Evolutionary conservation across 2,113 vertebrate genomes (phyloP).

Genomic region (Spermophilus dauricus): DNA sequence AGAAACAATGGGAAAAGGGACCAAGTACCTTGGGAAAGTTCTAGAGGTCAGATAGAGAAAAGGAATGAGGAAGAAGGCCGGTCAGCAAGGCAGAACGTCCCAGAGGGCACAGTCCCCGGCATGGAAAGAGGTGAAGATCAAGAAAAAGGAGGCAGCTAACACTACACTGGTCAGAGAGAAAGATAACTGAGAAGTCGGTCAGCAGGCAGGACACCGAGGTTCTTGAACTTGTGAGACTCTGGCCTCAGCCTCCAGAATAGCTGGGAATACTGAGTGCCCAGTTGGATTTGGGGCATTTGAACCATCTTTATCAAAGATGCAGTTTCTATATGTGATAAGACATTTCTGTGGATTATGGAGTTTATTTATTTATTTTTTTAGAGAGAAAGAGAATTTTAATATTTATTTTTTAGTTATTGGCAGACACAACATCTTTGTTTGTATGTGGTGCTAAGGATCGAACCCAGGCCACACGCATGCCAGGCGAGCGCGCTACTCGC

Average conservation of each 20-base stretch:
- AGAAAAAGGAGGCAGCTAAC: neutral
- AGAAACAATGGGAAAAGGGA: neutral
- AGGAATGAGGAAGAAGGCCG: neutral
- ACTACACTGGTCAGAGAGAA: neutral
- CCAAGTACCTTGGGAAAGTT: neutral
- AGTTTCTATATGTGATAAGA: neutral
- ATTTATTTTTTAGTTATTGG: no score
- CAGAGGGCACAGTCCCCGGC: neutral
- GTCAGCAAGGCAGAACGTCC: fast-evolving
- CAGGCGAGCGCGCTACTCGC: no score
- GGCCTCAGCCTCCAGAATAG: no score
- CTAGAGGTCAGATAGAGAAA: neutral
- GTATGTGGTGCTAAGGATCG: no score
- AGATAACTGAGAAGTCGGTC: neutral
- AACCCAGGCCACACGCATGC: no score
- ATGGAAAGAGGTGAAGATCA: neutral
- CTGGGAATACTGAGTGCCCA: no score
- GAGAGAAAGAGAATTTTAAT: no score
- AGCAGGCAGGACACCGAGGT: neutral
- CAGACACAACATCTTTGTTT: no score
- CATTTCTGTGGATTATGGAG: neutral
- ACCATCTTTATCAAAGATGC: neutral
- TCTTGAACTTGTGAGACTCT: neutral
- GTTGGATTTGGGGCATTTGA: no score
- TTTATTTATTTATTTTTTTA: neutral